Percentiles rank a stretch among this genome's conserved stretches.
Evolutionary conservation across 2,797 vertebrate species (phyloP).

Genomic region (Potorous gilbertii): DNA sequence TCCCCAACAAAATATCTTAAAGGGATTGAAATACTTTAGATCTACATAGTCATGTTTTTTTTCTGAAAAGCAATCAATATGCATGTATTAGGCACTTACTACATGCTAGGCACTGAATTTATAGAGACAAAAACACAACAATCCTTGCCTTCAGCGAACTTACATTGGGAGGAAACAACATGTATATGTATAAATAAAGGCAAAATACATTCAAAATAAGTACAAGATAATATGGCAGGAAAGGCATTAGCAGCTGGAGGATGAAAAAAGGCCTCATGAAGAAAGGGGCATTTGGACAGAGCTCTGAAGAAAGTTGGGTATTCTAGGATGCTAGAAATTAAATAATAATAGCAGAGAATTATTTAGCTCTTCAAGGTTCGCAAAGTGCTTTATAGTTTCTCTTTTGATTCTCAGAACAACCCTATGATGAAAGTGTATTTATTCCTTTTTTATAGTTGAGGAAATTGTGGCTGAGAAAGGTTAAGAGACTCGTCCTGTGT

Average conservation of each 20-base stretch:
- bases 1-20: not conserved
- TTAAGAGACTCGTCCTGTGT: conserved; percentile 58
- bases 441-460: not conserved
- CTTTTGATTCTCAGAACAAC: not conserved
- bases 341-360: not conserved
- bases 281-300: not conserved
- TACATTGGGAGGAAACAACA: not conserved
- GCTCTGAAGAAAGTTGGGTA: not conserved
- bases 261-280: not conserved
- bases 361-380: not conserved
- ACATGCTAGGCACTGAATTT: not conserved
- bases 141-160: not conserved
- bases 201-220: not conserved
- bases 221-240: not conserved
- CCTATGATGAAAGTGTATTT: conserved; percentile 46
- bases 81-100: not conserved
- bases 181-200: not conserved
- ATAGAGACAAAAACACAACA: not conserved
- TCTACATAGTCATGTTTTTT: not conserved
- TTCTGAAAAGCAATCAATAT: not conserved
- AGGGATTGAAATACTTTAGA: not conserved
- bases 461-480: conserved; percentile 46
- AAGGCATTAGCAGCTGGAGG: not conserved
- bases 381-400: not conserved
- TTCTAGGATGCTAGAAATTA: not conserved